Evolutionary conservation across 2,888 invertebrate species (phyloP).

Genomic region (Flexamia atlantica): DNA sequence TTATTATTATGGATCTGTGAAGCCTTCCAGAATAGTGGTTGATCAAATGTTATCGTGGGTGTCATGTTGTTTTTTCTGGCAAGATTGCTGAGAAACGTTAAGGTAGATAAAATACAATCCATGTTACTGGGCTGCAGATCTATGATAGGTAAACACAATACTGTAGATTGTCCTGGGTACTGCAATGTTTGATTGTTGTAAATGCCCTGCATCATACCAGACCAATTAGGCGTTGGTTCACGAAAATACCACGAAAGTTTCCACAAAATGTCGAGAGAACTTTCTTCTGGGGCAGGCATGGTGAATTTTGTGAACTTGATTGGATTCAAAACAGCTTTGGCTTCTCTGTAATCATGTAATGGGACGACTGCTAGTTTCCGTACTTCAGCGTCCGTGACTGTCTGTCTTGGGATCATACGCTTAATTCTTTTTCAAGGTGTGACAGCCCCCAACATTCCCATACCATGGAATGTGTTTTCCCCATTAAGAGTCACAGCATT

Average conservation of each 20-base stretch:
- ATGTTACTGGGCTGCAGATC: background rate
- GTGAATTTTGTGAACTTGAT: background rate
- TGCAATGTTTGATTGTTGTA: background rate
- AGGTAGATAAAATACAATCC: background rate
- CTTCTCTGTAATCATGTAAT: background rate
- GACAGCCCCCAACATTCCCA: background rate
- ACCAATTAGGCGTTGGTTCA: background rate
- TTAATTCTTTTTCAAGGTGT: background rate
- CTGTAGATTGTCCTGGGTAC: too few relatives aligned
- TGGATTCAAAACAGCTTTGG: background rate
- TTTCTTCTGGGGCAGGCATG: background rate
- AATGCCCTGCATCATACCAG: background rate
- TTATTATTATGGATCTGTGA: background rate
- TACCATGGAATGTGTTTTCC: background rate
- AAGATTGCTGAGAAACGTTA: background rate
- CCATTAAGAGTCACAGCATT: background rate
- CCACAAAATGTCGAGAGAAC: background rate
- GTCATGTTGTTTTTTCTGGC: background rate
- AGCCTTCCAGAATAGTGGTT: conserved; percentile 13
- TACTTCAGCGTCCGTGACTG: background rate
- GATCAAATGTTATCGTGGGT: conserved; percentile 10
- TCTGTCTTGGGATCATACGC: background rate
- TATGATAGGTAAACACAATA: background rate
- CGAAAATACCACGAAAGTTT: background rate
- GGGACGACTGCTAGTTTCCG: background rate